These are phyloP conservation scores for Ecliptopera silaceata DNA, from an alignment of 2,888 invertebrate genomes.

Conservation along the genomic window DNA sequence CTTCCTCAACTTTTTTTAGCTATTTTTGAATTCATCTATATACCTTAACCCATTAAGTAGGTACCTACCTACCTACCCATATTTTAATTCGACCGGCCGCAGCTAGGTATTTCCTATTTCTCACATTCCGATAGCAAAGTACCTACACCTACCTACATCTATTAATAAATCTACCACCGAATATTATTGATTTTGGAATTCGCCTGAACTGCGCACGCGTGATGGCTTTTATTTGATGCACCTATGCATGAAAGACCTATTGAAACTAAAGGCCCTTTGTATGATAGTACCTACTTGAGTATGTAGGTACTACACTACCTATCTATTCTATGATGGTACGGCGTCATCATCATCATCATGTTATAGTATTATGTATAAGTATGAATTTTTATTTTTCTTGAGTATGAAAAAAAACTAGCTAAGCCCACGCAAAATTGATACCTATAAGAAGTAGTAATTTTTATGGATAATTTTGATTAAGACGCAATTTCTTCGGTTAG, in stretches of 20 bases:
- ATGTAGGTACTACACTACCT: no score
- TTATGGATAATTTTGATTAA: no score
- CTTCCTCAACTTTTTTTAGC: no score
- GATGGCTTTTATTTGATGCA: slow-evolving; percentile 18
- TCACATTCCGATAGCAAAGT: not conserved
- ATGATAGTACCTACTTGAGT: not conserved
- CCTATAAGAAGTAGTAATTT: no score
- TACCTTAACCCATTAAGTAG: not conserved
- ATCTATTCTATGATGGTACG: no score
- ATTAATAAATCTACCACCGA: slow-evolving; percentile 14
- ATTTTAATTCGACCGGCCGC: not conserved
- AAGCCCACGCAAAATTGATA: no score
- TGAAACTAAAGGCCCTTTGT: not conserved
- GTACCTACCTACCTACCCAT: not conserved
- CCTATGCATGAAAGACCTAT: slow-evolving; percentile 19
- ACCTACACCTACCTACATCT: not conserved
- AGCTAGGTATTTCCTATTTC: slow-evolving; percentile 4
- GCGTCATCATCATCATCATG: no score
- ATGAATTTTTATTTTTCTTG: no score
- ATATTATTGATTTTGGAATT: slow-evolving; percentile 23
- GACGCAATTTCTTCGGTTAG: no score
- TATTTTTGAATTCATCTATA: no score
- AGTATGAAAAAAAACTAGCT: no score
- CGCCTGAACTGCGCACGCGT: slow-evolving; percentile 22
- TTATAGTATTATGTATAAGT: no score